Base-by-base conservation (phyloP, 1,140 invertebrate genomes). In the Bombus fervidus region DNA sequence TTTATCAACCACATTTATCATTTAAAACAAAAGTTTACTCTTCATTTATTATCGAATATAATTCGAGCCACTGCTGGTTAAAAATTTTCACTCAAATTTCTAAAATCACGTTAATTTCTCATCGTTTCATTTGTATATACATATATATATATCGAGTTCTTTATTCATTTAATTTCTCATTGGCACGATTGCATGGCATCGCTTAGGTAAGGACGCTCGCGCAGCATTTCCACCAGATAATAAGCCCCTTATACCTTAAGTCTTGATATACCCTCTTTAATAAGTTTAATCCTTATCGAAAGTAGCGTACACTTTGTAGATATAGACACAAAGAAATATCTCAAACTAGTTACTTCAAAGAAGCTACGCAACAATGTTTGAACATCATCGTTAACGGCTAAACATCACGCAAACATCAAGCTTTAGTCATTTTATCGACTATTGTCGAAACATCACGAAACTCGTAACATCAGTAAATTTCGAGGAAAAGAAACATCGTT, bases 151-250 rank as follows among this genome's bases (percentile, higher is more conserved):
- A 81, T 89, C 47, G 37, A 64, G 43, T 86, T 76, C 13, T 69
- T 86, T 82, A 66, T 76, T 88, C 31, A 22, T 75, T 80, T 66
- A 18, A 81, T 91, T 91, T 87, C 64, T 91, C 88, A 91, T 87
- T 86, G 85, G 93, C 93, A 93, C 90, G 92, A 89, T 77, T 89
- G 92, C 91, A 93, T 92, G 92, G 89, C 91, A 87, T 90, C 86
- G 92, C 92, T 93, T 92, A 84, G 64, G 59, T 87, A 68, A 90
- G 69, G 37, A 87, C 87, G 88, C 88, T 92, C 91, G 80, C 86
- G 80, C 72, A 86, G 57, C 74, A 88, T 86, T 81, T 84, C 76
- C 73, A 78, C 59, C 43, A 28, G 39, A 80, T 25, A 72, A 31
- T 0, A 68, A 25, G 1, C 57, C 31, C 75, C 64, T 13, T 53